A percentile compares a stretch with the other conserved stretches of the same genome.
These are phyloP conservation scores for Camponotus fellah DNA, from an alignment of 2,888 invertebrate species.

Conservation along the genomic window DNA sequence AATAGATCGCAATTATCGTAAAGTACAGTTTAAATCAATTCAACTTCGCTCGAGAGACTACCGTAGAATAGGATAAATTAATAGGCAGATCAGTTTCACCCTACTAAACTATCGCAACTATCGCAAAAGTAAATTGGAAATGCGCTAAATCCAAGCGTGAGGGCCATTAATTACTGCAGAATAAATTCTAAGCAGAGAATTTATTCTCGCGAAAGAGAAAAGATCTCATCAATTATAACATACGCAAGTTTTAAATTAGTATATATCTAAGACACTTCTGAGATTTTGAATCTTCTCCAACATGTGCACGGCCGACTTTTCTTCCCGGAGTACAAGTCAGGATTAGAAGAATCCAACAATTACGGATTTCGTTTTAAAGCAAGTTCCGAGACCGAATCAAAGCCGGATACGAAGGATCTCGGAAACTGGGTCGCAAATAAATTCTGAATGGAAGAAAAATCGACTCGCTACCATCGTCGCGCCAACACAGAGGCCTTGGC, in stretches of 20 bases:
- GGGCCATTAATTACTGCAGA: neutral
- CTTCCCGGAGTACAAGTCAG: neutral
- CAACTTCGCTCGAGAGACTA: constrained; percentile 23
- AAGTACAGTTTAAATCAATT: constrained; percentile 40
- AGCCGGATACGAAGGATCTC: neutral
- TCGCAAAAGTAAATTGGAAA: constrained; percentile 11
- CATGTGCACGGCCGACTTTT: neutral
- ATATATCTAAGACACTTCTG: neutral
- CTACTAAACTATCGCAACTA: neutral
- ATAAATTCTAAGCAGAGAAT: neutral
- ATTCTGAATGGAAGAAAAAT: constrained; percentile 8
- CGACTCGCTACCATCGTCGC: neutral
- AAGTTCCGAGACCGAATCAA: neutral
- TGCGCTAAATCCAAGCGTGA: neutral
- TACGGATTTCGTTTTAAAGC: neutral
- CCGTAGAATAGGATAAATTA: constrained; percentile 5
- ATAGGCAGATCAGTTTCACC: neutral
- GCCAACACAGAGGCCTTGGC: neutral
- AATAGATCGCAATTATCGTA: constrained; percentile 39
- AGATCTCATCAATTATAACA: neutral
- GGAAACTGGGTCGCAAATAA: constrained; percentile 10
- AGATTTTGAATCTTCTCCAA: no score
- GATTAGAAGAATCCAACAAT: neutral
- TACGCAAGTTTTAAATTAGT: neutral
- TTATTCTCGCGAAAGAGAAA: neutral